Evolutionary conservation across 1,140 invertebrate genomes (phyloP), one percentile per base, ranked within the genome.

Genomic region (Trichomalopsis sarcophagae): DNA sequence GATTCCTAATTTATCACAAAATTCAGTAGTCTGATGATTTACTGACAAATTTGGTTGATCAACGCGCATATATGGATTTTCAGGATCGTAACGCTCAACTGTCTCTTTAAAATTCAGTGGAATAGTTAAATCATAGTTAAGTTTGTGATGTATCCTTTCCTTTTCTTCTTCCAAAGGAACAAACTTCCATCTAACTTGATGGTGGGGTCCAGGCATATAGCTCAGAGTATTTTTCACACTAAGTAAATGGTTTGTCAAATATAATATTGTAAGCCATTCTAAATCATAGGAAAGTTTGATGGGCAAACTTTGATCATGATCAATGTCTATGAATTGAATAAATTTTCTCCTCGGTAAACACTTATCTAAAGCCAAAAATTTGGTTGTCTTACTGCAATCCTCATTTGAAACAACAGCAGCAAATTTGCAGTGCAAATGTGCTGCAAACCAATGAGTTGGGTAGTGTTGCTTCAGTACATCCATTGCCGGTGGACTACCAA

Each of bases 371-470:
- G 98, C 98, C 84, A 99, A 92, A 93, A 99, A 99, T 92, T 97
- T 97, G 0, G 98, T 99, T 47, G 94, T 88, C 87, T 89, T 87
- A 11, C 89, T 83, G 11, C 89, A 88, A 66, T 89, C 83, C 44
- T 92, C 87, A 69, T 93, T 91, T 40, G 95, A 94, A 13, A 99
- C 95, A 7, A 98, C 79, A 9, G 99, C 99, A 66, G 97, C 95
- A 94, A 99, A 99, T 94, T 99, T 98, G 87, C 97, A 98, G 93
- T 99, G 99, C 73, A 99, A 94, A 95, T 99, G 99, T 73, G 98
- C 99, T 75, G 99, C 94, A 94, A 99, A 99, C 98, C 98, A 99
- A 93, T 97, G 98, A 0, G 94, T 93, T 23, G 99, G 99, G 91
- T 97, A 95, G 69, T 99, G 90, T 62, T 94, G 89, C 76, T 96